Evolutionary conservation across 2,797 vertebrate genomes (phyloP).

Genomic region (Catharus ustulatus): DNA sequence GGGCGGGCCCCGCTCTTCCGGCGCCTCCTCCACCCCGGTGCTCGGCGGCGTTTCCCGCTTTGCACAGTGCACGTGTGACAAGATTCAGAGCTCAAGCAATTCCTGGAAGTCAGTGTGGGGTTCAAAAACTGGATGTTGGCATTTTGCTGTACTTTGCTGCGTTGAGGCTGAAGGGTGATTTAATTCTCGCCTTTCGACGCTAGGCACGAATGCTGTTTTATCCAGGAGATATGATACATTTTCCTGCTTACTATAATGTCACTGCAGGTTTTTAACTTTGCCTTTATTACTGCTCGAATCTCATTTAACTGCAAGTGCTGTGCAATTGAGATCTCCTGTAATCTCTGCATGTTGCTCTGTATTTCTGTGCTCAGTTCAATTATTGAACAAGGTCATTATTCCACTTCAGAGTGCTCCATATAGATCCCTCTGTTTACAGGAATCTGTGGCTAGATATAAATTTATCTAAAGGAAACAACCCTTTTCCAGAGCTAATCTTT

Average conservation of each 20-base stretch:
- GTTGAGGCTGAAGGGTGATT: not conserved
- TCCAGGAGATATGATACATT: not conserved
- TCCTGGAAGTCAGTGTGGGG: not conserved
- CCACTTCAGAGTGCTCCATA: not conserved
- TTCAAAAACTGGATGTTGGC: accelerated
- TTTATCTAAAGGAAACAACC: not conserved
- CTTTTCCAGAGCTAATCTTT: not conserved
- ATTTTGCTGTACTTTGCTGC: accelerated
- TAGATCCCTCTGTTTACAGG: not conserved
- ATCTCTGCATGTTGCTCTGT: not conserved
- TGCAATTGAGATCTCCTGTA: not conserved
- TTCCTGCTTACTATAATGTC: not conserved
- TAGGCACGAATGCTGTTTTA: not conserved
- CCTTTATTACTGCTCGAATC: not conserved
- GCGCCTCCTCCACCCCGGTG: not conserved
- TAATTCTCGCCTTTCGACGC: not conserved
- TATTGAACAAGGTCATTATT: not conserved
- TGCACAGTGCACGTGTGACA: not conserved
- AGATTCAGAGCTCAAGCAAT: accelerated
- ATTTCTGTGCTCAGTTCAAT: not conserved
- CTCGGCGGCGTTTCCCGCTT: not conserved
- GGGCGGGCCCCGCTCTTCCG: not conserved
- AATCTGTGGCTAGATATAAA: not conserved
- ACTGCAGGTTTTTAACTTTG: not conserved
- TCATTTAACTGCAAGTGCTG: not conserved